Percentiles rank a stretch among this genome's conserved stretches.
Conservation (phyloP, 2,113 vertebrate species). For the Opisthocomus hoazin region DNA sequence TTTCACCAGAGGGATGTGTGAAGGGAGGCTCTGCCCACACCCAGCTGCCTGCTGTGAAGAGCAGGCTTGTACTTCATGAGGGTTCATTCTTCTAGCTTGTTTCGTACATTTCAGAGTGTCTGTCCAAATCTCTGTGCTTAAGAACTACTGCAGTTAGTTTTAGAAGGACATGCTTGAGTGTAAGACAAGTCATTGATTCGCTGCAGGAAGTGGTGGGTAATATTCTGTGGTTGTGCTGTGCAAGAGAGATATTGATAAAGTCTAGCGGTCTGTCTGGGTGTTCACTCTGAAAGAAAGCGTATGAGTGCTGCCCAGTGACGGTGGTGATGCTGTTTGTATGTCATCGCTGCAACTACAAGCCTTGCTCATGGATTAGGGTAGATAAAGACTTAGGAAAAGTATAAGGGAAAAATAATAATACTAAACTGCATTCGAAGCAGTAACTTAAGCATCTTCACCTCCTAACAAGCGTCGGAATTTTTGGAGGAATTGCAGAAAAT, state of each 20-base stretch:
- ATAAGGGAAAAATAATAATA: neutral
- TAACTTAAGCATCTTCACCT: neutral
- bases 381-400: neutral
- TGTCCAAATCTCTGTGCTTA: neutral
- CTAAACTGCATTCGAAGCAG: neutral
- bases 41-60: neutral
- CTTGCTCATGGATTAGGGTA: neutral
- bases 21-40: neutral
- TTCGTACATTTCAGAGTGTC: neutral
- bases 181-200: neutral
- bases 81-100: neutral
- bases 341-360: neutral
- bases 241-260: neutral
- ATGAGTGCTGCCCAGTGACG: neutral
- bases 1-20: neutral
- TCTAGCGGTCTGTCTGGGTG: neutral
- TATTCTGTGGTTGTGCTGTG: neutral
- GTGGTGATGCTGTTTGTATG: neutral
- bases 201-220: neutral
- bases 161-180: neutral
- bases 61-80: neutral
- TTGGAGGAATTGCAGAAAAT: neutral
- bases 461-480: neutral
- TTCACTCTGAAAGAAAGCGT: neutral
- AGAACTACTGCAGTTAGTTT: neutral